Evolutionary conservation across 53 echinoderm and acorn worm species (phyloP), one percentile per base, ranked within the genome.

Genomic region (Pentamera pediparva): DNA sequence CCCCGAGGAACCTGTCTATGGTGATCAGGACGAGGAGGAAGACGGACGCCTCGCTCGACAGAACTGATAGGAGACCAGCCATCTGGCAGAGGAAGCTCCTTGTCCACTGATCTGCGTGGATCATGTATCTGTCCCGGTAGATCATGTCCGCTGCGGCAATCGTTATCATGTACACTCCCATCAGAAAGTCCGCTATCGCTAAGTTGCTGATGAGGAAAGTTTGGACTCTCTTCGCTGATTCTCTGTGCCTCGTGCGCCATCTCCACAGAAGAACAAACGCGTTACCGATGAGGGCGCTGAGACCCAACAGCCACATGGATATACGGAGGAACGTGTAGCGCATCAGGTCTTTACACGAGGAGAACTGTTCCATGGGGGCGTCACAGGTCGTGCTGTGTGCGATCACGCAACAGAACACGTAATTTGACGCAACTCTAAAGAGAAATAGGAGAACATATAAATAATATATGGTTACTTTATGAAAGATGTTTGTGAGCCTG

Each of bases 121-220:
- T 89, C 89, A 92, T 92, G 63, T 92, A 92, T 5, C 71, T 78
- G 62, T 87, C 82, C 29, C 95, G 40, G 41, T 91, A 95, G 17
- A 90, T 85, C 67, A 87, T 63, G 69, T 95, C 95, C 21, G 90
- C 95, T 30, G 85, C 84, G 20, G 90, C 95, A 29, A 95, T 95
- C 34, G 87, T 82, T 41, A 95, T 87, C 90, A 95, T 90, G 54
- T 95, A 95, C 13, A 87, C 28, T 5, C 90, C 95, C 95, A 95
- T 95, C 35, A 90, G 52, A 20, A 91, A 78, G n/a, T 95, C 95
- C 19, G 90, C 84, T 30, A 89, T 62, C 25, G 90, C 90, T 25
- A 95, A 87, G 35, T 95, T 95, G 1, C 81, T 79, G 62, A 95
- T 95, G 13, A 95, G 87, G 37, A 91, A 87, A 0, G 95, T 87